These are phyloP conservation scores for Urocitellus parryii DNA, from an alignment of 2,113 vertebrate genomes.

Conservation along the genomic window DNA sequence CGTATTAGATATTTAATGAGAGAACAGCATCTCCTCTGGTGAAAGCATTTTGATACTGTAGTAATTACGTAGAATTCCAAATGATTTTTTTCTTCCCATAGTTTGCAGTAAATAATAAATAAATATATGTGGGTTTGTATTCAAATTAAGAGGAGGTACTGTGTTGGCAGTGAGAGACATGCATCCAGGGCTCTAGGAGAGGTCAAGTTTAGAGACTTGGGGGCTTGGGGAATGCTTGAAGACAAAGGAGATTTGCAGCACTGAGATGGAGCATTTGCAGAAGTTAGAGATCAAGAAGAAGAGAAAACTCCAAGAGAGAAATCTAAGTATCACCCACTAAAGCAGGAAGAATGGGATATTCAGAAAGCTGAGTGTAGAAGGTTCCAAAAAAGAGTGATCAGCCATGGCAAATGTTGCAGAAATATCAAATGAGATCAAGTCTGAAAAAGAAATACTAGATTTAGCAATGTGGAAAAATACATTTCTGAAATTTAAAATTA, in stretches of 20 bases:
- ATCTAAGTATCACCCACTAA: not conserved
- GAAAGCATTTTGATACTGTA: constrained; percentile 73
- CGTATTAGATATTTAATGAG: constrained; percentile 14
- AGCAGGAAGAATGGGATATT: not conserved
- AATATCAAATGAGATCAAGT: not conserved
- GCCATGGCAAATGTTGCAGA: not conserved
- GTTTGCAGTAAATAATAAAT: constrained; percentile 71
- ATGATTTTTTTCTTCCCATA: constrained; percentile 61
- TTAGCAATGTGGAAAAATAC: not conserved
- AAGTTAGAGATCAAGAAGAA: not conserved
- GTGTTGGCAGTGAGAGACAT: not conserved
- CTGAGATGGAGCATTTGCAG: not conserved
- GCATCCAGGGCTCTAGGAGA: not conserved
- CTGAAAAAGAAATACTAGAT: not conserved
- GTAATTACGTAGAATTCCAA: constrained; percentile 75
- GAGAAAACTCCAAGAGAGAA: not conserved
- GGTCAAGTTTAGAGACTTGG: not conserved
- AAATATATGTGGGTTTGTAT: constrained; percentile 65
- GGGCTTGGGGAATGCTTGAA: not conserved
- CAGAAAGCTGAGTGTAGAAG: not conserved
- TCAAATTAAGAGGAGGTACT: not conserved
- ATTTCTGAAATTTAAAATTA: not conserved
- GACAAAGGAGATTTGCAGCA: not conserved
- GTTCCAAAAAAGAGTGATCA: not conserved
- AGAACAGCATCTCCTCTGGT: constrained; percentile 38